Evolutionary conservation across 2,113 vertebrate species (phyloP), one percentile per base, ranked within the genome.

Genomic region (Raphicerus campestris): DNA sequence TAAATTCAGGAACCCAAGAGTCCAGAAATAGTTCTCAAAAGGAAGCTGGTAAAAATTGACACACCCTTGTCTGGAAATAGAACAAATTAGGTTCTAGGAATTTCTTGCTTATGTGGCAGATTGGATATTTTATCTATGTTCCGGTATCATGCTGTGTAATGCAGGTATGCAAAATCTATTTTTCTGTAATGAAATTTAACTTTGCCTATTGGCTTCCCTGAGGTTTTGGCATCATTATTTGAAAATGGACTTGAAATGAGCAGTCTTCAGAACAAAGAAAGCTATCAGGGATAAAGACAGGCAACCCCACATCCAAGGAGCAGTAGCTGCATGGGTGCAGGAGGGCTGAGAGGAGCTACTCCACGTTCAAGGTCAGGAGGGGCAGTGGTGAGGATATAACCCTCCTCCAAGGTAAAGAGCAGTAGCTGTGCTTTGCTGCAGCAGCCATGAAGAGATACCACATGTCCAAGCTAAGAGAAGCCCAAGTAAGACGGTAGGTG

Each of bases 261-360:
- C 26, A 86, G 58, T 15, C 28, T 70, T 86, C 28, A 86, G 28
- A 61, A 19, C 16, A 61, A 60, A 3, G 35, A n/a, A 47, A 47
- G 17, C 45, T 86, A 86, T 47, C 42, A 61, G 28, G 26, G 16
- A 61, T 61, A 86, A 61, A 61, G 17, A 47, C 5, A 26, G 4
- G 28, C 14, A 61, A 61, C 58, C 28, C 58, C 58, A 61, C 0
- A 2, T 61, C 26, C 13, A 61, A 30, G 13, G 58, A 60, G 58
- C 6, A 1, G 58, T 60, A 26, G 26, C 58, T 60, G 58, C 6
- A 0, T 0, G 0, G 26, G 58, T 0, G 1, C 28, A 61, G 58
- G 58, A 61, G 58, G 58, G 58, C 58, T 0, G 13, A 60, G 5
- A 60, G 58, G 58, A 60, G 58, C 26, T 60, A 30, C 28, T 60